A percentile compares a stretch with the other conserved stretches of the same genome.
Conservation (phyloP, 2,888 invertebrate genomes). For the Tenthredo distinguenda region DNA sequence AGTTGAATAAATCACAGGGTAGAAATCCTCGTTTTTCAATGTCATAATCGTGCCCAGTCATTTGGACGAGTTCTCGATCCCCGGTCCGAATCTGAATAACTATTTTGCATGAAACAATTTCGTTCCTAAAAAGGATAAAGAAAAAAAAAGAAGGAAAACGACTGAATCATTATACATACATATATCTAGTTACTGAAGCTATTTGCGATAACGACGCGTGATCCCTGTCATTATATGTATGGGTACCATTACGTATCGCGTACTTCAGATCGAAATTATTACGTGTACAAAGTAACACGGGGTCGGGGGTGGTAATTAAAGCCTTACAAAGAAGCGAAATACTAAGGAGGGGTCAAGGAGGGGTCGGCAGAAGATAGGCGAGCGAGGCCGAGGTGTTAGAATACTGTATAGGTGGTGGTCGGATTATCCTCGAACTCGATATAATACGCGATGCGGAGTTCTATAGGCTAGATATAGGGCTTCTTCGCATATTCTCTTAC, state of each 20-base stretch:
- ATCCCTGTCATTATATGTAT: no score
- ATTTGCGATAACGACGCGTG: neutral
- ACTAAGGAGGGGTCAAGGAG: slow-evolving; percentile 50
- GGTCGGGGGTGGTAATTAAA: slow-evolving; percentile 62
- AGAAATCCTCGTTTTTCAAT: slow-evolving; percentile 8
- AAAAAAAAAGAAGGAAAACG: neutral
- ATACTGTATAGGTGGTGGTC: slow-evolving; percentile 56
- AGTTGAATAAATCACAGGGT: neutral
- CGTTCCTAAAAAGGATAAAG: no score
- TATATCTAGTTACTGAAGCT: no score
- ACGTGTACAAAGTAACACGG: neutral
- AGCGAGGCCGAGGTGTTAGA: slow-evolving; percentile 55
- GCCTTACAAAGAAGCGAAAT: slow-evolving; percentile 66
- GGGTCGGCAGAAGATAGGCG: neutral
- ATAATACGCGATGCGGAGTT: slow-evolving; percentile 71
- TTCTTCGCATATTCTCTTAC: slow-evolving; percentile 61
- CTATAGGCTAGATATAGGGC: slow-evolving; percentile 60
- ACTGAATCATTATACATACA: no score
- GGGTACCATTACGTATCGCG: neutral
- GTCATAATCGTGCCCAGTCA: slow-evolving; percentile 5
- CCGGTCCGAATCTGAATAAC: neutral
- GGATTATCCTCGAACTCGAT: slow-evolving; percentile 67
- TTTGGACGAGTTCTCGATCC: neutral
- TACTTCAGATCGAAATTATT: neutral
- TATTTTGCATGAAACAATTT: neutral